A percentile compares a stretch with the other conserved stretches of the same genome.
Conservation (phyloP, 2,888 invertebrate species). For the Notodonta ziczac region DNA sequence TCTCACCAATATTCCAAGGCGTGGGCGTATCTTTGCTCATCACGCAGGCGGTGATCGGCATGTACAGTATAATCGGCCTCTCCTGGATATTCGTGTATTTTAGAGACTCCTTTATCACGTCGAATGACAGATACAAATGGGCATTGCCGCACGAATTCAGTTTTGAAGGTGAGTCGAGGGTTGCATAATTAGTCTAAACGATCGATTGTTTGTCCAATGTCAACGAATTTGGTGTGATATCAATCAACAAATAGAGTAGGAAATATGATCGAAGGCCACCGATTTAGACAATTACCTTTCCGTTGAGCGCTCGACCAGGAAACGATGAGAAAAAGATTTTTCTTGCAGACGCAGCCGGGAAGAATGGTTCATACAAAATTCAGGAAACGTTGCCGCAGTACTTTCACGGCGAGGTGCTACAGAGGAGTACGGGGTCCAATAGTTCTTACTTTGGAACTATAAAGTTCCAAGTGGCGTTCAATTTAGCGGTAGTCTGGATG, state of each 20-base stretch:
- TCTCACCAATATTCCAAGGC: conserved; percentile 96
- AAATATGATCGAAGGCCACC: conserved; percentile 52
- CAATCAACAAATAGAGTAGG: conserved; percentile 48
- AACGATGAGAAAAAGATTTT: conserved; percentile 8
- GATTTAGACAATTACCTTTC: conserved; percentile 52
- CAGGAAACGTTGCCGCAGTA: conserved; percentile 93
- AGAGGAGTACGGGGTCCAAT: conserved; percentile 71
- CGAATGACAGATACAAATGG: conserved; percentile 92
- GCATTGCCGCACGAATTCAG: conserved; percentile 89
- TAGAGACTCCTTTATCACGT: conserved; percentile 93
- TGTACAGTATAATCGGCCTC: conserved; percentile 95
- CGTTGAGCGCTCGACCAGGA: conserved; percentile 21
- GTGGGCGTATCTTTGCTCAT: conserved; percentile 93
- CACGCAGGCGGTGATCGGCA: conserved; percentile 91
- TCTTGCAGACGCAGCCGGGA: conserved; percentile 54
- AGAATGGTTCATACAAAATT: conserved; percentile 66
- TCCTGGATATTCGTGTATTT: conserved; percentile 96
- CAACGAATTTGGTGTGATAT: conserved; percentile 44
- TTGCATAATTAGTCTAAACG: conserved; percentile 26
- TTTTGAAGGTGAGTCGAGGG: conserved; percentile 82
- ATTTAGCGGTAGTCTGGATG: conserved; percentile 95
- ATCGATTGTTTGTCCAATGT: conserved; percentile 44
- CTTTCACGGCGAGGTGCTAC: conserved; percentile 93
- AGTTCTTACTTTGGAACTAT: conserved; percentile 85
- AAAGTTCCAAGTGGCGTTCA: conserved; percentile 95